A percentile compares a stretch with the other conserved stretches of the same genome.
Evolutionary conservation across 2,888 invertebrate species (phyloP).

Genomic region (Amphipyra berbera): DNA sequence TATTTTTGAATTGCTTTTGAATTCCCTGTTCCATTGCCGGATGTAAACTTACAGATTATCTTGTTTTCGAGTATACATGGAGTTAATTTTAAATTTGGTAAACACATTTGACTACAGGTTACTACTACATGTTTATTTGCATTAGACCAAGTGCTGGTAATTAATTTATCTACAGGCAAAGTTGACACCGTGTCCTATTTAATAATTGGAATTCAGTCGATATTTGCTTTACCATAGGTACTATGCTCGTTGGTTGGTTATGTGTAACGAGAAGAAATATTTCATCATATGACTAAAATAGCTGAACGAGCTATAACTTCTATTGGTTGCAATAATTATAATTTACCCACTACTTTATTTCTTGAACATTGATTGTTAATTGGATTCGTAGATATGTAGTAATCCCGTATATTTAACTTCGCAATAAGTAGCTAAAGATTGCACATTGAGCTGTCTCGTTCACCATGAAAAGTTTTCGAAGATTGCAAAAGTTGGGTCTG

Average conservation of each 20-base stretch:
- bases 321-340: slow-evolving; percentile 23
- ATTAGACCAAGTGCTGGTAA: slow-evolving; percentile 11
- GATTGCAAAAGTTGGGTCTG: slow-evolving; percentile 65
- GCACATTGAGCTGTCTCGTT: slow-evolving; percentile 57
- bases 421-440: slow-evolving; percentile 45
- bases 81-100: slow-evolving; percentile 19
- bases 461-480: slow-evolving; percentile 67
- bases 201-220: slow-evolving; percentile 16
- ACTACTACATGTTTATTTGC: slow-evolving; percentile 10
- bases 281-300: slow-evolving; percentile 32
- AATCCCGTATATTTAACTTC: slow-evolving; percentile 36
- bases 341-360: slow-evolving; percentile 27
- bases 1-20: slow-evolving; percentile 30
- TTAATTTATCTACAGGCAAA: slow-evolving; percentile 12
- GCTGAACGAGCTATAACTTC: slow-evolving; percentile 26
- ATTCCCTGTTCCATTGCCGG: slow-evolving; percentile 33
- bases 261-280: slow-evolving; percentile 17
- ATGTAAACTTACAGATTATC: slow-evolving; percentile 23
- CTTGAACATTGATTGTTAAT: slow-evolving; percentile 41
- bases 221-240: slow-evolving; percentile 14
- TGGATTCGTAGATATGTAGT: slow-evolving; percentile 38
- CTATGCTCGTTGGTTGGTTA: slow-evolving; percentile 29
- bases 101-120: slow-evolving; percentile 16
- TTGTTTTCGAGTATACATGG: slow-evolving; percentile 18
- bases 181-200: slow-evolving; percentile 20